A percentile compares a stretch with the other conserved stretches of the same genome.
Evolutionary conservation across 2,888 invertebrate species (phyloP).

Genomic region (Synergus laeviventris): DNA sequence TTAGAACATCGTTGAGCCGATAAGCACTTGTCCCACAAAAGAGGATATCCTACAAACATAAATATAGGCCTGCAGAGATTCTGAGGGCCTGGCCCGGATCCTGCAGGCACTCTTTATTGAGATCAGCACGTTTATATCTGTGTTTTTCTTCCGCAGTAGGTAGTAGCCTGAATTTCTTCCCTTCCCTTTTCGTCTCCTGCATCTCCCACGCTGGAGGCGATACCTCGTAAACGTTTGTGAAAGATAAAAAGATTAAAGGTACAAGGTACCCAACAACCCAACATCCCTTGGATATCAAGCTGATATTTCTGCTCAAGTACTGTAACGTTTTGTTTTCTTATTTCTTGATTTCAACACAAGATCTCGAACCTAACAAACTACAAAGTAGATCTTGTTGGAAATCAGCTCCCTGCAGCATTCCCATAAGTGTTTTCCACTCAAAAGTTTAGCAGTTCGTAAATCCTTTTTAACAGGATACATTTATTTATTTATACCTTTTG

Average conservation of each 20-base stretch:
- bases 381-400: background rate
- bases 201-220: constrained; percentile 30
- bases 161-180: constrained; percentile 22
- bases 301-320: background rate
- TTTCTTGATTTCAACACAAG: background rate
- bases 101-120: constrained; percentile 31
- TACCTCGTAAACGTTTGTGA: constrained; percentile 38
- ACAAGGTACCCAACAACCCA: constrained; percentile 22
- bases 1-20: background rate
- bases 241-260: constrained; percentile 37
- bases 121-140: constrained; percentile 26
- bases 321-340: background rate
- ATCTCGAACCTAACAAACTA: background rate
- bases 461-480: too few relatives aligned
- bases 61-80: constrained; percentile 11
- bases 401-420: background rate
- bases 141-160: constrained; percentile 35
- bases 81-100: constrained; percentile 36
- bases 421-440: background rate
- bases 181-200: constrained; percentile 22
- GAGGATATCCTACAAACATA: constrained; percentile 2
- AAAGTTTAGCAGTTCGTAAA: too few relatives aligned
- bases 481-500: background rate
- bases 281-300: constrained; percentile 4
- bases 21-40: constrained; percentile 3